A percentile compares a stretch with the other conserved stretches of the same genome.
Conservation (phyloP, 1,140 invertebrate genomes). For the Lasaia peninsularis region DNA sequence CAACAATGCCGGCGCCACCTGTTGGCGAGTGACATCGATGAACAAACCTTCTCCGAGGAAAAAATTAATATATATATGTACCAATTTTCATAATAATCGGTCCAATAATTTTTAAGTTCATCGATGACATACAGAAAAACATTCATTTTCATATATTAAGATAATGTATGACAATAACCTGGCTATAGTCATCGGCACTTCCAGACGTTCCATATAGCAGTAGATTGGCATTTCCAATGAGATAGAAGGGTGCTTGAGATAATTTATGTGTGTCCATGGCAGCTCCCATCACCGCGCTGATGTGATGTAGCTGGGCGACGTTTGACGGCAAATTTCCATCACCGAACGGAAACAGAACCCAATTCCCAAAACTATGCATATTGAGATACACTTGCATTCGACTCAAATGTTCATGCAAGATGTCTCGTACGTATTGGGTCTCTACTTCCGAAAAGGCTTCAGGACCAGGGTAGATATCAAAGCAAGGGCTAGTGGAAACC, state of each 20-base stretch:
- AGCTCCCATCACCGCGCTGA: slow-evolving; percentile 44
- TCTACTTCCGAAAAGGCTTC: slow-evolving; percentile 86
- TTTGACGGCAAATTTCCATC: slow-evolving; percentile 73
- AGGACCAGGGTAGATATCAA: slow-evolving; percentile 81
- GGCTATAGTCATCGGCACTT: slow-evolving; percentile 78
- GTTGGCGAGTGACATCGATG: too few species aligned
- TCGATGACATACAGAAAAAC: too few species aligned
- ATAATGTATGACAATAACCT: not conserved
- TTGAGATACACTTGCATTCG: slow-evolving; percentile 49
- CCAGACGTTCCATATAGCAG: slow-evolving; percentile 74
- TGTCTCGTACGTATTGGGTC: slow-evolving; percentile 58
- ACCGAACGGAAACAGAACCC: slow-evolving; percentile 79
- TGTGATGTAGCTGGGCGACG: slow-evolving; percentile 55
- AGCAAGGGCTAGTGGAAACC: slow-evolving; percentile 82
- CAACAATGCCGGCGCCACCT: too few species aligned
- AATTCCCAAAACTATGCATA: slow-evolving; percentile 60
- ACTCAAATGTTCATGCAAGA: slow-evolving; percentile 48
- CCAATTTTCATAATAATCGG: too few species aligned
- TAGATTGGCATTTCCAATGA: slow-evolving; percentile 79
- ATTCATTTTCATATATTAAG: not conserved
- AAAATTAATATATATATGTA: too few species aligned
- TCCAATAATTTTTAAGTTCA: too few species aligned
- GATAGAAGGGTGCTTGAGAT: slow-evolving; percentile 61
- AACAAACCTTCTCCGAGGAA: too few species aligned
- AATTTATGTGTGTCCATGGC: slow-evolving; percentile 59